Percentiles rank a stretch among this genome's conserved stretches.
Conservation (phyloP, 2,113 vertebrate genomes). For the Geococcyx californianus region DNA sequence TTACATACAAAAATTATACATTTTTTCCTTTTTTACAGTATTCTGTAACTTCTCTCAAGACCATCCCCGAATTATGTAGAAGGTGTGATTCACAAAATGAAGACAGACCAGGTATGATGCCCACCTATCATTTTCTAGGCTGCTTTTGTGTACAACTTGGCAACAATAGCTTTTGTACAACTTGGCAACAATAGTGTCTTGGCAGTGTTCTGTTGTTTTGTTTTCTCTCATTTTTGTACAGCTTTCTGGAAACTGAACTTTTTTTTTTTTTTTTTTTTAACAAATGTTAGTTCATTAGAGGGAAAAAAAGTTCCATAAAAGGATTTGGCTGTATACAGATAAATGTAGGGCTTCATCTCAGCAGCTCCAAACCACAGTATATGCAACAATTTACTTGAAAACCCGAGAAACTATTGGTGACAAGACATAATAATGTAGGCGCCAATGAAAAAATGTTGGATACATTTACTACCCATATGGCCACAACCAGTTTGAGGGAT, state of each 20-base stretch:
- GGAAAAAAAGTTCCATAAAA: constrained; percentile 60
- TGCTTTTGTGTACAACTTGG: background rate
- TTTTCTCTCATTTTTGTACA: constrained; percentile 42
- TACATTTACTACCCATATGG: constrained; percentile 73
- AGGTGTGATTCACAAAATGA: constrained; percentile 88
- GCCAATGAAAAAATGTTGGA: constrained; percentile 80
- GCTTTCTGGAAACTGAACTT: constrained; percentile 35
- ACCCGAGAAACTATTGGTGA: constrained; percentile 77
- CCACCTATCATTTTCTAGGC: background rate
- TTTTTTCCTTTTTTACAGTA: constrained; percentile 78
- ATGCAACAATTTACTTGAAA: constrained; percentile 75
- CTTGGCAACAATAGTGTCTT: background rate
- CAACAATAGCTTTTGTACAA: background rate
- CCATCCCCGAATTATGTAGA: constrained; percentile 92
- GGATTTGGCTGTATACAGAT: constrained; percentile 62
- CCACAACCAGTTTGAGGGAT: constrained; percentile 60
- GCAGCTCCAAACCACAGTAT: constrained; percentile 73
- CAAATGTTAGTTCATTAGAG: constrained; percentile 69
- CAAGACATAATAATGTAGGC: constrained; percentile 77
- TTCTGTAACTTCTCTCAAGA: constrained; percentile 92
- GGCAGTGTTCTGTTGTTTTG: constrained; percentile 6
- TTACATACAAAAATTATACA: too few species aligned
- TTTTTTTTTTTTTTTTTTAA: background rate
- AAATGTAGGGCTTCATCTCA: constrained; percentile 53
- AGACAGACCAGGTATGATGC: constrained; percentile 87